Base-by-base conservation (phyloP, 2,113 vertebrate species). In the Mormoops blainvillei region DNA sequence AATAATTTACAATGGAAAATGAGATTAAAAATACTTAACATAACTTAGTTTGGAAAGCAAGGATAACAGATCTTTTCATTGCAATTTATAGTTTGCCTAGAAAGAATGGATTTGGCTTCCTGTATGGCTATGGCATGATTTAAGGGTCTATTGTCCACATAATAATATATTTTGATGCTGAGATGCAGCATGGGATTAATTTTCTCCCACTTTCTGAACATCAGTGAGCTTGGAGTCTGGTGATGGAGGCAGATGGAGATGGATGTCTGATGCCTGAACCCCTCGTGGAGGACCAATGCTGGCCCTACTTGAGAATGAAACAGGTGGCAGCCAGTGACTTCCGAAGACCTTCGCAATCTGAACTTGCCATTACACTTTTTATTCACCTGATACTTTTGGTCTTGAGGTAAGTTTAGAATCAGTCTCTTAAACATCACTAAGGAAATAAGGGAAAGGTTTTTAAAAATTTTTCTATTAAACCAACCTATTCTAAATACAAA, bases 1-100 rank as follows among this genome's bases (percentile, higher is more conserved):
- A 97, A 92, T 95, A 97, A 94, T 97, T 96, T 70, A 89, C 93
- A 94, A 50, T 88, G 95, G 73, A 86, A 96, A 89, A 95, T 43
- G 73, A 93, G 74, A 56, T 88, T 20, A 87, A 89, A 92, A 88
- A 96, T 52, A 87, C 80, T 74, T 73, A 20, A 10, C 52, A 6
- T 63, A 93, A 45, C 24, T 97, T 77, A 68, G 43, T 89, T 88
- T 48, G 48, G 91, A 92, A 95, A 54, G 92, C 18, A 77, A 18
- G 1, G 84, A 82, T 91, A 95, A 88, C 36, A 87, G 4, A 77
- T 81, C 61, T 96, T 94, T 97, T 41, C 86, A 82, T 18, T 67
- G 28, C 78, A 96, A 90, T 96, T 97, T 96, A 78, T 96, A 90
- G 61, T 94, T 83, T 80, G 24, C 89, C 83, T 48, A 41, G 50